Percentiles rank a stretch among this genome's conserved stretches.
Conservation (phyloP, 2,888 invertebrate species). For the Eucera pruinosa region DNA sequence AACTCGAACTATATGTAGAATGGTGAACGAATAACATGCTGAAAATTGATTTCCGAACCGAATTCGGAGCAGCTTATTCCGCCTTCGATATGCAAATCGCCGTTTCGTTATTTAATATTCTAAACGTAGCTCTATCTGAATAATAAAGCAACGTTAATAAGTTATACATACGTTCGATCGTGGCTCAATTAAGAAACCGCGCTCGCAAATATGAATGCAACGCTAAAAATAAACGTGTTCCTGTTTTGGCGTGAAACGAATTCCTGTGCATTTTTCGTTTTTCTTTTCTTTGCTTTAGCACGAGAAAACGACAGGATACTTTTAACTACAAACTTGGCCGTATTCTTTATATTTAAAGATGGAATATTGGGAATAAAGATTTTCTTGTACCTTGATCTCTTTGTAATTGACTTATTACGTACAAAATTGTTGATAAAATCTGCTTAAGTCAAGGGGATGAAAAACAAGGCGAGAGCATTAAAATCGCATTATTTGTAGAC, state of each 20-base stretch:
- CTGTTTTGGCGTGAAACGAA: constrained; percentile 1
- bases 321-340: no score
- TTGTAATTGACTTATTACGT: no score
- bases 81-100: constrained; percentile 28
- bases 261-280: background rate
- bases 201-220: constrained; percentile 41
- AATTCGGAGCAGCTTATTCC: constrained; percentile 22
- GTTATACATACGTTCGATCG: constrained; percentile 29
- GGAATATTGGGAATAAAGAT: no score
- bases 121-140: constrained; percentile 40
- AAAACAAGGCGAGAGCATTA: no score
- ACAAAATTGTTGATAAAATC: no score
- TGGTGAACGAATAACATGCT: background rate
- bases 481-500: background rate
- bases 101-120: constrained; percentile 48
- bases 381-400: no score
- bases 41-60: background rate
- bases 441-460: no score
- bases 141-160: constrained; percentile 49
- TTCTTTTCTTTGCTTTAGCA: no score
- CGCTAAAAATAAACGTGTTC: constrained; percentile 43
- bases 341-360: no score
- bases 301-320: no score
- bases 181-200: constrained; percentile 23
- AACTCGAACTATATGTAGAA: background rate